Conservation (phyloP, 2,113 vertebrate species). For the Sialia sialis region DNA sequence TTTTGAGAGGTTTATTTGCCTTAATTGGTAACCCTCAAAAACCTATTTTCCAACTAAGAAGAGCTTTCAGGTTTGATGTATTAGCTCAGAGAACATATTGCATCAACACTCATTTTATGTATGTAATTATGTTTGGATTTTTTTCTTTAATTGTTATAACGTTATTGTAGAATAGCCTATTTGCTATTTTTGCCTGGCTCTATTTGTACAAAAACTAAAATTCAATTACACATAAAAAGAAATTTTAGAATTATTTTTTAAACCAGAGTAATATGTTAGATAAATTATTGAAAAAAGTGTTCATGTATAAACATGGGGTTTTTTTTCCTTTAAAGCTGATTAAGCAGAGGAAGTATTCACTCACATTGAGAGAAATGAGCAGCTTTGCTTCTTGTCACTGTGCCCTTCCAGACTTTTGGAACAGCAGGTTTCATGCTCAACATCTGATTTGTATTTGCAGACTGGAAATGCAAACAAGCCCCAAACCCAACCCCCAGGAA, state of each 20-base stretch:
- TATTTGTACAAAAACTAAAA: neutral
- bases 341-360: conserved; percentile 1
- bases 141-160: neutral
- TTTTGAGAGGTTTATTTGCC: neutral
- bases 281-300: neutral
- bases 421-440: neutral
- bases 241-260: neutral
- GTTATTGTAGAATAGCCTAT: neutral
- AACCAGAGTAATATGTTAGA: neutral
- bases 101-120: neutral
- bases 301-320: neutral
- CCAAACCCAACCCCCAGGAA: neutral
- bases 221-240: neutral
- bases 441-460: neutral
- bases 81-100: neutral
- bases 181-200: neutral
- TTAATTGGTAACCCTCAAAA: neutral
- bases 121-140: neutral
- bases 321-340: neutral
- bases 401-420: neutral
- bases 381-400: neutral
- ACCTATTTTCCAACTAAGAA: neutral
- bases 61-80: neutral
- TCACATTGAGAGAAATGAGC: neutral
- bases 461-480: neutral